These are phyloP conservation scores for Pheosia tremula DNA, from an alignment of 2,888 invertebrate genomes.

Conservation along the genomic window DNA sequence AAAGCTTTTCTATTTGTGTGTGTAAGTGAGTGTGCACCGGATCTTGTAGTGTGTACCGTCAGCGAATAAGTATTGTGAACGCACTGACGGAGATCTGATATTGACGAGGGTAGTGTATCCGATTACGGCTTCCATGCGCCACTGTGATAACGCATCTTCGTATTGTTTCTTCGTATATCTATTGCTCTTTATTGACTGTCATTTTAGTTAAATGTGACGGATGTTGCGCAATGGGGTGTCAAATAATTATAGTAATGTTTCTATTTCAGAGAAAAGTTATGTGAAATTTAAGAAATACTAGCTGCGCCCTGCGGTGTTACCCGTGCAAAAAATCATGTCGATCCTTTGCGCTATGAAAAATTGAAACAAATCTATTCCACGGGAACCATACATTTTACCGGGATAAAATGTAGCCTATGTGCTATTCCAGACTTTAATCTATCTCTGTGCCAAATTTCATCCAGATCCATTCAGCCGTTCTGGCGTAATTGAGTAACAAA, in stretches of 20 bases:
- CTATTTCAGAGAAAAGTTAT: too few species aligned
- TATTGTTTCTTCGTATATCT: slow-evolving; percentile 31
- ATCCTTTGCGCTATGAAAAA: too few species aligned
- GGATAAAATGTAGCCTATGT: too few species aligned
- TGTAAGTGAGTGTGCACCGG: slow-evolving; percentile 26
- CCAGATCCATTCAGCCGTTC: too few species aligned
- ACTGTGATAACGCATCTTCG: slow-evolving; percentile 25
- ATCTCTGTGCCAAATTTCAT: too few species aligned
- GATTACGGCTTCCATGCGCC: slow-evolving; percentile 33
- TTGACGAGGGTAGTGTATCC: slow-evolving; percentile 58
- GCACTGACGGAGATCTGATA: slow-evolving; percentile 43
- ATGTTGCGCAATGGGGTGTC: not conserved
- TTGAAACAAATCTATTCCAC: too few species aligned
- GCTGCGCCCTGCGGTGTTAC: too few species aligned
- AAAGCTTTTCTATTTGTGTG: slow-evolving; percentile 27
- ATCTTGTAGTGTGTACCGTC: slow-evolving; percentile 13
- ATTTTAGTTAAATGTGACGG: not conserved
- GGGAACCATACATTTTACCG: too few species aligned
- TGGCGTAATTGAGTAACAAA: too few species aligned
- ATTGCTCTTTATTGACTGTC: slow-evolving; percentile 28
- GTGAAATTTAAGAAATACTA: too few species aligned
- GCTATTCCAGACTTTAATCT: too few species aligned
- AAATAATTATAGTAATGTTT: not conserved
- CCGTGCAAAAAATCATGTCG: too few species aligned
- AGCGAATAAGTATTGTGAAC: slow-evolving; percentile 41